Conservation (phyloP, 2,888 invertebrate species). For the Esperia sulphurella region DNA sequence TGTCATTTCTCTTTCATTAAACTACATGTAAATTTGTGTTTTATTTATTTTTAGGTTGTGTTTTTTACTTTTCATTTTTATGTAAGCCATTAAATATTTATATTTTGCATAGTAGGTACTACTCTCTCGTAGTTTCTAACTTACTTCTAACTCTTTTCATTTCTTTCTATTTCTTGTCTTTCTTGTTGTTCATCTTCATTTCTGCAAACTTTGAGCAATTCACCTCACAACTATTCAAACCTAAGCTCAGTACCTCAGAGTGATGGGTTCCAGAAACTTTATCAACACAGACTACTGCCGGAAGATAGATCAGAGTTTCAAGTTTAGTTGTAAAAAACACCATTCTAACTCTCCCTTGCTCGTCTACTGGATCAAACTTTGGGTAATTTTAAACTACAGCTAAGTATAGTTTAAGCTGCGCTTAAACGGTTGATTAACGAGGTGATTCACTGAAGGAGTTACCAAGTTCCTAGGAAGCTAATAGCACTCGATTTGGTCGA, state of each 20-base stretch:
- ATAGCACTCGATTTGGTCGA: slow-evolving; percentile 18
- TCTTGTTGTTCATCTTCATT: too few species aligned
- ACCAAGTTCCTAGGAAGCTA: slow-evolving; percentile 31
- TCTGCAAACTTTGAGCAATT: too few species aligned
- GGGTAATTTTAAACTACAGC: slow-evolving; percentile 34
- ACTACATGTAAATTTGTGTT: too few species aligned
- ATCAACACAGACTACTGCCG: background rate
- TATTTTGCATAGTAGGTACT: too few species aligned
- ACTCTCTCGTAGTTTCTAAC: too few species aligned
- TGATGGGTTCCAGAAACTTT: background rate
- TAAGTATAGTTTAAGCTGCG: slow-evolving; percentile 51
- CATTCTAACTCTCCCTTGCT: background rate
- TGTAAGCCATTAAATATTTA: too few species aligned
- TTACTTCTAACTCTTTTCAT: too few species aligned
- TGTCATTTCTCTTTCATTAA: too few species aligned
- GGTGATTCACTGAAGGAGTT: slow-evolving; percentile 38
- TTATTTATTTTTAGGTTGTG: too few species aligned
- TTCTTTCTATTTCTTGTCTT: too few species aligned
- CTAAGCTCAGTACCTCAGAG: background rate
- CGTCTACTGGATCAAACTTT: slow-evolving; percentile 31
- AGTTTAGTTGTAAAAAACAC: background rate
- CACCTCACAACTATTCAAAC: background rate
- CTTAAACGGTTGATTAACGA: slow-evolving; percentile 61
- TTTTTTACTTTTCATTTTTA: too few species aligned
- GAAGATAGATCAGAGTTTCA: background rate